A percentile compares a stretch with the other conserved stretches of the same genome.
Conservation (phyloP, 2,797 vertebrate genomes). For the Gephyroberyx darwinii region DNA sequence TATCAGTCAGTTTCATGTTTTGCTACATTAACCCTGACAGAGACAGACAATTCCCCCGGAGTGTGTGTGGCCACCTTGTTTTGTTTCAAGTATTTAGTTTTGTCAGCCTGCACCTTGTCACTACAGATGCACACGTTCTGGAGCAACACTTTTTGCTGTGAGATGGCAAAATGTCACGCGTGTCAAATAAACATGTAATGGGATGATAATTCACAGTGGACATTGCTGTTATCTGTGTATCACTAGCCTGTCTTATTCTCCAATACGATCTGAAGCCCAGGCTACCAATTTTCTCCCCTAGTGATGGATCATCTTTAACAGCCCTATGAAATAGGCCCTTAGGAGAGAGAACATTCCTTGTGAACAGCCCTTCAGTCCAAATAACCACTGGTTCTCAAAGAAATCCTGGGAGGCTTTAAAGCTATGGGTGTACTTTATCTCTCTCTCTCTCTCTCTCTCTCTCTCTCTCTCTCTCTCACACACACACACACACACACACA, state of each 20-base stretch:
- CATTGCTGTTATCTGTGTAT: neutral
- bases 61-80: neutral
- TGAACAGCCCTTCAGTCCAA: slow-evolving; percentile 49
- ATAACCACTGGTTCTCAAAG: slow-evolving; percentile 41
- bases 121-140: neutral
- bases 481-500: slow-evolving; percentile 5
- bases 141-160: neutral
- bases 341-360: slow-evolving; percentile 35
- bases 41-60: neutral
- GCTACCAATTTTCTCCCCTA: slow-evolving; percentile 12
- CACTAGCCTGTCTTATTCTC: neutral
- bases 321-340: slow-evolving; percentile 37
- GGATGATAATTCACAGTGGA: slow-evolving; percentile 2
- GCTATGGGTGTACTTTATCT: slow-evolving; percentile 32
- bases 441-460: neutral
- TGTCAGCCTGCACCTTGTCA: too few species aligned
- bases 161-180: too few species aligned
- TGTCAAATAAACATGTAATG: neutral
- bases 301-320: slow-evolving; percentile 34
- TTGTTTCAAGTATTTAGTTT: neutral
- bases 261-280: slow-evolving; percentile 13
- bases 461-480: neutral
- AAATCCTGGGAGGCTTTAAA: slow-evolving; percentile 45
- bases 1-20: slow-evolving; percentile 20
- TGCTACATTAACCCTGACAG: slow-evolving; percentile 39